Evolutionary conservation across 2,888 invertebrate species (phyloP).

Genomic region (Salpingus planirostris): DNA sequence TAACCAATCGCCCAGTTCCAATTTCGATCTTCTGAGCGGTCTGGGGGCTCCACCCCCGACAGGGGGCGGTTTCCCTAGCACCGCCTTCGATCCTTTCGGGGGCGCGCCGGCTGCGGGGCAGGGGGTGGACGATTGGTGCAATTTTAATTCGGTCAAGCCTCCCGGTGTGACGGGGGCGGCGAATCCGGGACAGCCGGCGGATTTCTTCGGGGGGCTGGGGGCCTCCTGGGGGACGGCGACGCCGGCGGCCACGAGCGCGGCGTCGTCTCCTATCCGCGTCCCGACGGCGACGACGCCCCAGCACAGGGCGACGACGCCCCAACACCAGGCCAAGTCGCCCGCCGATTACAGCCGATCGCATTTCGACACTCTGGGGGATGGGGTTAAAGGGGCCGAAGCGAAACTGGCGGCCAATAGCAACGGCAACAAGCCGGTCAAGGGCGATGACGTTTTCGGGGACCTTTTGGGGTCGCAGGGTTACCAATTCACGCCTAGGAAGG

Average conservation of each 20-base stretch:
- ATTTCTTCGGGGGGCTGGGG: conserved; percentile 70
- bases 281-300: conserved; percentile 39
- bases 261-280: conserved; percentile 22
- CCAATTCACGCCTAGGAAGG: conserved; percentile 64
- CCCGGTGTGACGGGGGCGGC: conserved; percentile 1
- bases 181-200: conserved; percentile 44
- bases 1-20: conserved; percentile 37
- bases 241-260: conserved; percentile 20
- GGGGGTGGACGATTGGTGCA: conserved; percentile 32
- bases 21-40: conserved; percentile 53
- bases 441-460: conserved; percentile 79
- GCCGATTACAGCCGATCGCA: conserved; percentile 57
- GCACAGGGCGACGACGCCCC: conserved; percentile 20
- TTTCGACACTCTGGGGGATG: conserved; percentile 50
- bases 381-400: conserved; percentile 17
- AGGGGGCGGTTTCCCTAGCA: conserved; percentile 6
- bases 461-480: conserved; percentile 85
- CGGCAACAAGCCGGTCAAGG: conserved; percentile 34
- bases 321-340: conserved; percentile 39
- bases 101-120: conserved; percentile 30
- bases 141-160: conserved; percentile 17
- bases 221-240: conserved; percentile 18
- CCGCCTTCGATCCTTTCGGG: conserved; percentile 60
- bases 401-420: too few relatives aligned
- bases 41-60: conserved; percentile 21